Evolutionary conservation across 92 coral and sea anemone genomes (phyloP), one percentile per base, ranked within the genome.

Genomic region (Palythoa grandiflora): DNA sequence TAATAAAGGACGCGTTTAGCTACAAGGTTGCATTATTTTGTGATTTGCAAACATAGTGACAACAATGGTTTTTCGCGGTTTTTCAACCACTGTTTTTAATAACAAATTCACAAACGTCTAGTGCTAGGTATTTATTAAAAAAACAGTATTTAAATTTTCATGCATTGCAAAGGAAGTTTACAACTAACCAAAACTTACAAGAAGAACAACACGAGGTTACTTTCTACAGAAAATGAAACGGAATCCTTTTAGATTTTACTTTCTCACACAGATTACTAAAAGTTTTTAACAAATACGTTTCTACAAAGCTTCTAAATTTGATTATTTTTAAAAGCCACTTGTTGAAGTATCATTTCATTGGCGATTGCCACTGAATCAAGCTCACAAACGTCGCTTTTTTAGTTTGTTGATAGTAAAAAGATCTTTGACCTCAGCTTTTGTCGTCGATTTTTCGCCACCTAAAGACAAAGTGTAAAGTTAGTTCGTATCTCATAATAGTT

Each of bases 341-440:
- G 28, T 76, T 52, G 0, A 21, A 10, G 35, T 76, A 8, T 52
- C 40, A 50, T 4, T 52, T 1, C 44, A 47, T 1, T 11, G 38
- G 38, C 73, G 8, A 16, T 17, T 77, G 16, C 12, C 16, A 77
- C 17, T 21, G 7, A 44, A 51, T 13, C 61, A 20, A 35, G 70
- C 47, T 77, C 68, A 35, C 68, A 35, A 52, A 16, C 68, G 83
- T 12, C 36, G 83, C 50, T 44, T 44, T 44, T 44, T 44, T 44
- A 44, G 50, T 77, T 77, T 77, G 50, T 77, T 77, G 68, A 77
- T 77, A 48, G 83, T 20, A 40, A 77, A 77, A 3, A 77, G 83
- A 36, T 77, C 83, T 36, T 77, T 55, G 37, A 9, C 68, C n/a
- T 77, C 36, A 36, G 6, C 47, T 36, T 52, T 14, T 77, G 83